Conservation (phyloP, 2,888 invertebrate genomes). For the Mactromeris polynyma region DNA sequence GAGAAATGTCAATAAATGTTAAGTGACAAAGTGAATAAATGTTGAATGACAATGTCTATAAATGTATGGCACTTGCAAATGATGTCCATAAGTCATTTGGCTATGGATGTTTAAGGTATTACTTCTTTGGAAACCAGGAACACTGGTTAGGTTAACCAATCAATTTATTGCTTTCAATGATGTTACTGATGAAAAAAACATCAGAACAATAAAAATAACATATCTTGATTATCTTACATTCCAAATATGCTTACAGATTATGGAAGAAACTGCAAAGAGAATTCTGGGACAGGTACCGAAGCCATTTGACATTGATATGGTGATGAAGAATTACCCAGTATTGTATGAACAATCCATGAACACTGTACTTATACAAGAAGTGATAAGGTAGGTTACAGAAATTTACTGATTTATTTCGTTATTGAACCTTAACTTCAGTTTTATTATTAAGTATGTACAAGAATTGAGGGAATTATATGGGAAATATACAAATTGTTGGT, state of each 20-base stretch:
- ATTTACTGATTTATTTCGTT: background rate
- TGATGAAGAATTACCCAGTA: slow-evolving; percentile 92
- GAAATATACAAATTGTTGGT: no score
- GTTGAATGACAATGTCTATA: no score
- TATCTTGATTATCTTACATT: slow-evolving; percentile 29
- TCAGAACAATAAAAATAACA: background rate
- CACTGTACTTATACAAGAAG: slow-evolving; percentile 95
- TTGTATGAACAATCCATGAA: slow-evolving; percentile 95
- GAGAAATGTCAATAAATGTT: no score
- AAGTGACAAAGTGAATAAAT: no score
- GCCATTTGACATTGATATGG: slow-evolving; percentile 88
- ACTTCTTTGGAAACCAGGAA: no score
- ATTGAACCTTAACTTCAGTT: no score
- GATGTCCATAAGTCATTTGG: no score
- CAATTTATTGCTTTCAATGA: background rate
- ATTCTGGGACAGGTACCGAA: slow-evolving; percentile 90
- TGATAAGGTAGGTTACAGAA: slow-evolving; percentile 89
- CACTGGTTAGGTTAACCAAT: no score
- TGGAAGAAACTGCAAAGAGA: slow-evolving; percentile 89
- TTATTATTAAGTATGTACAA: no score
- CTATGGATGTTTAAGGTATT: no score
- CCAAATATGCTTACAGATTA: slow-evolving; percentile 80
- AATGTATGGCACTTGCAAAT: no score
- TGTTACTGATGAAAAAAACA: background rate
- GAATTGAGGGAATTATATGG: no score